A percentile compares a stretch with the other conserved stretches of the same genome.
phyloP scores from a whole-genome alignment of 2,113 vertebrate species.

The Dascyllus trimaculatus region DNA sequence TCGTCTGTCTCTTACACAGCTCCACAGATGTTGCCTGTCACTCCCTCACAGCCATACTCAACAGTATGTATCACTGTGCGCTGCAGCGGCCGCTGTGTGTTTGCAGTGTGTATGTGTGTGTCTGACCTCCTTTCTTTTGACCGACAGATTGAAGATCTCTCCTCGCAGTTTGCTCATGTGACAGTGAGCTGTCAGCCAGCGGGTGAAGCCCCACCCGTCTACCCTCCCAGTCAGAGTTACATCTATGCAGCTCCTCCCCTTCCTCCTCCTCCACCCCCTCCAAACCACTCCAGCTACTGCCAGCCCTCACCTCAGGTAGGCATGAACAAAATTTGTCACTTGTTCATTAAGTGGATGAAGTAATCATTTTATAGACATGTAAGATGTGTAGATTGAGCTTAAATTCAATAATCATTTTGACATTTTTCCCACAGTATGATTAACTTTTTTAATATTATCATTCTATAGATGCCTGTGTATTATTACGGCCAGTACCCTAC shows the following conservation, averaged over 20 bases:
- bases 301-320: constrained; percentile 90
- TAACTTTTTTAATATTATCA: constrained; percentile 1
- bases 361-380: too few species aligned
- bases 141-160: constrained; percentile 88
- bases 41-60: constrained; percentile 90
- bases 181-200: constrained; percentile 90
- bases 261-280: constrained; percentile 77
- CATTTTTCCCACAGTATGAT: too few species aligned
- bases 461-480: constrained; percentile 90
- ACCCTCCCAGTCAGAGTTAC: constrained; percentile 74
- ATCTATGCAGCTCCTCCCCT: constrained; percentile 81
- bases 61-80: constrained; percentile 82
- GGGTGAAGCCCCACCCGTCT: constrained; percentile 85
- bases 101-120: neutral
- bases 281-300: constrained; percentile 86
- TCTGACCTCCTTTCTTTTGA: constrained; percentile 42
- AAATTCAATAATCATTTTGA: too few species aligned
- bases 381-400: too few species aligned
- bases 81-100: neutral
- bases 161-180: constrained; percentile 90
- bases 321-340: too few species aligned
- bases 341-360: neutral
- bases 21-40: constrained; percentile 91
- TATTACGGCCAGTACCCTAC: constrained; percentile 95
- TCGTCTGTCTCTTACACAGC: constrained; percentile 91